Evolutionary conservation across 2,888 invertebrate species (phyloP), one percentile per base, ranked within the genome.

Genomic region (Phyllotreta striolata): DNA sequence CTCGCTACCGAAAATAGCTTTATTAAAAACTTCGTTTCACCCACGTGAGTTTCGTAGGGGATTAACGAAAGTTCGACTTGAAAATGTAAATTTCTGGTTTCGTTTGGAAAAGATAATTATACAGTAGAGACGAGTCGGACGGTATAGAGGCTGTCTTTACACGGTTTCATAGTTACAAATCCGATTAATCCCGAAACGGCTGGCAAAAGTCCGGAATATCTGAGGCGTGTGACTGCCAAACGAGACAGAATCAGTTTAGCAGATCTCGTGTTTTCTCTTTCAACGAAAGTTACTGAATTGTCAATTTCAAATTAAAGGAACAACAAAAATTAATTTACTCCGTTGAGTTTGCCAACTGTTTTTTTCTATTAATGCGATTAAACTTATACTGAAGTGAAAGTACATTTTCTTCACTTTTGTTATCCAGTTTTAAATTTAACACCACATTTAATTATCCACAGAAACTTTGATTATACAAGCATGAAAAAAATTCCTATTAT

Each of bases 121-220:
- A 75, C 79, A 78, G 78, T 76, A 74, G 76, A 74, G 10, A 6
- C 14, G 13, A 44, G 44, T 47, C 77, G 77, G 78, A 13, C 40
- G 44, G 14, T 35, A 70, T 60, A 44, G 63, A 72, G 73, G 73
- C 73, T 73, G 78, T 74, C 78, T 80, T 79, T 80, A 78, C 77
- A 81, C 78, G 80, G 80, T 78, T 78, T 79, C 80, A 75, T 79
- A 80, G 78, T 78, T 80, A 73, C 78, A 77, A 80, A 81, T 81
- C 79, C 78, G 79, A 80, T 80, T 81, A 79, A 80, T 80, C 78
- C 75, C 75, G 76, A 58, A 66, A 62, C 66, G 65, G 60, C 52
- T 44, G 41, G 52, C 60, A 60, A 60, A 60, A 60, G 60, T 54
- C 60, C 38, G 37, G 55, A 55, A 59, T 51, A 43, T 59, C 43